Base-by-base conservation (phyloP, 2,113 vertebrate species). In the Zeus faber region DNA sequence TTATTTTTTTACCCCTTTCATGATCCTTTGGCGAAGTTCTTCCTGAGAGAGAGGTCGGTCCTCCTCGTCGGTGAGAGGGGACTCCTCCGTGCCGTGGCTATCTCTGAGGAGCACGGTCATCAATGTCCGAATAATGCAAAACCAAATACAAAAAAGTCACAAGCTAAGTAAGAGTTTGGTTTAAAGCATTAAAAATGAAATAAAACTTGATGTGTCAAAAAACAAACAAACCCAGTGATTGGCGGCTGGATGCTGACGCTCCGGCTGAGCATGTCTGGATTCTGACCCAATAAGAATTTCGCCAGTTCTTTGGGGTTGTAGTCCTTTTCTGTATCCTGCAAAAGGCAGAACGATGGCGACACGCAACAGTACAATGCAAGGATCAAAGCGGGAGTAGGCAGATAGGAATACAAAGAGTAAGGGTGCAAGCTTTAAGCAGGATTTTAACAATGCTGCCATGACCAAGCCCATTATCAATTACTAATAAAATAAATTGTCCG, bases 31-130 rank as follows among this genome's bases (percentile, higher is more conserved):
- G n/a, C 75, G 84, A 23, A 92, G 85, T 50, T 92, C 90, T 50
- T 62, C 70, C 20, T 85, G 80, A 23, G 89, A 91, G 50, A 91
- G 78, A 21, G 90, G 91, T 35, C 65, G 67, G 44, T 91, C 86
- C 8, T 91, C 90, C 17, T 91, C 89, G 24, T 90, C 86, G 6
- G 74, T 77, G 29, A 83, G 43, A 4, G 64, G 52, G 54, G 69
- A 71, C 18, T 88, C 85, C 20, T 88, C 87, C 16, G 53, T 41
- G 31, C 89, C 83, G 53, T 77, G 70, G 4, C 79, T 73, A 49
- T 76, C 64, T 47, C 91, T 91, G 67, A 56, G 14, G 29, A 63
- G 48, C 60, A 24, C n/a, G 48, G 5, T 46, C 16, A 46, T n/a
- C 10, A 3, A 40, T 49, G 46, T 16, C 21, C 57, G 62, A 52